Conservation (phyloP, 2,113 vertebrate genomes). For the Melospiza melodia region DNA sequence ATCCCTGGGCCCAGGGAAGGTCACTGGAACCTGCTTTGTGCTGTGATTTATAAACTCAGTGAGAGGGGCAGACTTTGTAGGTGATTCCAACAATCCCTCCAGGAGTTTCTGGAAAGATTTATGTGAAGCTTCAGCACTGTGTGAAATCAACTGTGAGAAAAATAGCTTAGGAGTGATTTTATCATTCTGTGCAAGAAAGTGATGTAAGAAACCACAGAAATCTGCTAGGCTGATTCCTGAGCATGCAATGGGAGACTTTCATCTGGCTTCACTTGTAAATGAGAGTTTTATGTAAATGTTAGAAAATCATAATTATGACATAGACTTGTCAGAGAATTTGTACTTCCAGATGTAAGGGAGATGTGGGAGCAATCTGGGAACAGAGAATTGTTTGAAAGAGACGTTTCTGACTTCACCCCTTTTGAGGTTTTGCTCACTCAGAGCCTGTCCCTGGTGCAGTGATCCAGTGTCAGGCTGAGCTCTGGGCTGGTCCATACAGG, state of each 20-base stretch:
- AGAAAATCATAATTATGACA: neutral
- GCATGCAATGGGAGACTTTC: neutral
- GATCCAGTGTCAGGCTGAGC: neutral
- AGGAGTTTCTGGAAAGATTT: neutral
- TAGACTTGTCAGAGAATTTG: neutral
- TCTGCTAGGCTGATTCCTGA: neutral
- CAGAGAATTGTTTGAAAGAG: neutral
- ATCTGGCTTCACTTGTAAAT: neutral
- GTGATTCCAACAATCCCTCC: neutral
- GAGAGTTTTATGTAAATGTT: neutral
- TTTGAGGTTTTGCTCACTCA: neutral
- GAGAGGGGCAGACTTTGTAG: neutral
- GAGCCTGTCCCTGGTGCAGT: neutral
- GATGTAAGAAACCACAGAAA: neutral
- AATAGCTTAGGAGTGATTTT: neutral
- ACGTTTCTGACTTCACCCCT: neutral
- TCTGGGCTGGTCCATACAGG: neutral
- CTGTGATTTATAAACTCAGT: neutral
- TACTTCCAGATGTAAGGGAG: neutral
- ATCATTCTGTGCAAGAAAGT: neutral
- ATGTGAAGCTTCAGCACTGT: neutral
- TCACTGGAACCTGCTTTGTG: neutral
- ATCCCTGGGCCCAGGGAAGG: no score
- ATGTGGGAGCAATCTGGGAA: neutral
- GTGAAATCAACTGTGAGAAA: neutral